Conservation (phyloP, 2,888 invertebrate genomes). For the Ochlodes sylvanus region DNA sequence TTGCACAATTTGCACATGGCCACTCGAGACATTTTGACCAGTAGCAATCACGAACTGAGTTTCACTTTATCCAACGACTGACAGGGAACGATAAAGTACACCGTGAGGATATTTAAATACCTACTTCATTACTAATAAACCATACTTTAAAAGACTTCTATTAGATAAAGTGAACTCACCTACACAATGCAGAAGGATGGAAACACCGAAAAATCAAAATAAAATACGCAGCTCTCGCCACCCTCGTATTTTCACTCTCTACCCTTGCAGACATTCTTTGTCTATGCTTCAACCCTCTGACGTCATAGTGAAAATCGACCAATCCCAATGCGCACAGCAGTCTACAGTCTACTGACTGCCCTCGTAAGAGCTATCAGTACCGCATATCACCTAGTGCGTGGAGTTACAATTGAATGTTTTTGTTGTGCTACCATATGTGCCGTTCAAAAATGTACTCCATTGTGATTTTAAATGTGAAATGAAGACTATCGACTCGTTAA, state of each 20-base stretch:
- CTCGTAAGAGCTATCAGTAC: conserved; percentile 69
- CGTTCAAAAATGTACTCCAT: conserved; percentile 64
- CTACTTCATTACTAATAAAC: too few species aligned
- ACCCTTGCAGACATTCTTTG: conserved; percentile 66
- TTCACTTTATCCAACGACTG: too few species aligned
- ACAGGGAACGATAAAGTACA: too few species aligned
- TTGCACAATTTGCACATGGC: too few species aligned
- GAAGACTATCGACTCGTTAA: conserved; percentile 56
- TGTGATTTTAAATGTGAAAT: conserved; percentile 75
- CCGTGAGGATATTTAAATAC: too few species aligned
- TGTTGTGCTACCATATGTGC: conserved; percentile 71
- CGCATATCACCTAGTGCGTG: conserved; percentile 68
- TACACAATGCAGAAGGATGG: conserved; percentile 4
- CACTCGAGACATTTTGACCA: too few species aligned
- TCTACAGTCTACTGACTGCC: conserved; percentile 71
- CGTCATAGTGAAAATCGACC: conserved; percentile 87
- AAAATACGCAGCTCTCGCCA: conserved; percentile 41
- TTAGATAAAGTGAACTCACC: too few species aligned
- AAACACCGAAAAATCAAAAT: conserved; percentile 13
- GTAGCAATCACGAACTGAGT: too few species aligned
- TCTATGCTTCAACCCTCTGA: conserved; percentile 85
- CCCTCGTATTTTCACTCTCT: conserved; percentile 52
- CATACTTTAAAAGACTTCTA: too few species aligned
- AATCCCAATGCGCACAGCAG: conserved; percentile 84
- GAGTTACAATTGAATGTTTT: conserved; percentile 71